Evolutionary conservation across 2,113 vertebrate species (phyloP).

Genomic region (Thomomys bottae): DNA sequence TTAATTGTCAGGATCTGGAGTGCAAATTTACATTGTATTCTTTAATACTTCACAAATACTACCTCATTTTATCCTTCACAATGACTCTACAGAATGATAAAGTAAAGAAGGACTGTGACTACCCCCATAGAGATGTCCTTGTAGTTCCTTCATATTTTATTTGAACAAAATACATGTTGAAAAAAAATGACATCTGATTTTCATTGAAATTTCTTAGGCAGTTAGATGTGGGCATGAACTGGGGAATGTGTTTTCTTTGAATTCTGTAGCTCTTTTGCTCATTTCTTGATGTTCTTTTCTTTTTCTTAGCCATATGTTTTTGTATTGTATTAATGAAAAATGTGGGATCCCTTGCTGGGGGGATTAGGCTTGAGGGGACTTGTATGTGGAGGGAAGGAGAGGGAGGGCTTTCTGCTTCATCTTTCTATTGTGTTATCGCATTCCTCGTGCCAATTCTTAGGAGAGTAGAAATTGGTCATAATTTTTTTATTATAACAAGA

Average conservation of each 20-base stretch:
- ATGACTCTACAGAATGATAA: slow-evolving; percentile 13
- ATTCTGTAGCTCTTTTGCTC: slow-evolving; percentile 68
- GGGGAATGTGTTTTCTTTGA: slow-evolving; percentile 78
- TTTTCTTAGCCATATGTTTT: slow-evolving; percentile 77
- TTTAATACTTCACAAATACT: slow-evolving; percentile 7
- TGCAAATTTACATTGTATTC: not conserved
- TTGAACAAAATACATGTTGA: slow-evolving; percentile 72
- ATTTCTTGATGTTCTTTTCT: slow-evolving; percentile 69
- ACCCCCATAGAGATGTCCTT: slow-evolving; percentile 1
- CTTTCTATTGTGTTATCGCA: slow-evolving; percentile 3
- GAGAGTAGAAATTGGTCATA: not conserved
- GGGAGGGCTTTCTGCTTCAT: not conserved
- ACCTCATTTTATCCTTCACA: slow-evolving; percentile 36
- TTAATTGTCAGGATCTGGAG: slow-evolving; percentile 1
- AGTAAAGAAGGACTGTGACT: slow-evolving; percentile 29
- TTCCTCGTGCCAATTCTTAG: slow-evolving; percentile 33
- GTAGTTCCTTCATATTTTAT: slow-evolving; percentile 68
- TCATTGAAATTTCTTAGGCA: slow-evolving; percentile 78
- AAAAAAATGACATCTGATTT: slow-evolving; percentile 81
- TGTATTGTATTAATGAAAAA: slow-evolving; percentile 78
- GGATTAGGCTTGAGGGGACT: slow-evolving; percentile 57
- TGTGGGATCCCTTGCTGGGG: slow-evolving; percentile 63
- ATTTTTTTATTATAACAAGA: slow-evolving; percentile 42
- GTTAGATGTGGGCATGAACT: slow-evolving; percentile 78
- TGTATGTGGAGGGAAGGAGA: not conserved